Conservation (phyloP, 2,113 vertebrate genomes). For the Ascaphus truei region DNA sequence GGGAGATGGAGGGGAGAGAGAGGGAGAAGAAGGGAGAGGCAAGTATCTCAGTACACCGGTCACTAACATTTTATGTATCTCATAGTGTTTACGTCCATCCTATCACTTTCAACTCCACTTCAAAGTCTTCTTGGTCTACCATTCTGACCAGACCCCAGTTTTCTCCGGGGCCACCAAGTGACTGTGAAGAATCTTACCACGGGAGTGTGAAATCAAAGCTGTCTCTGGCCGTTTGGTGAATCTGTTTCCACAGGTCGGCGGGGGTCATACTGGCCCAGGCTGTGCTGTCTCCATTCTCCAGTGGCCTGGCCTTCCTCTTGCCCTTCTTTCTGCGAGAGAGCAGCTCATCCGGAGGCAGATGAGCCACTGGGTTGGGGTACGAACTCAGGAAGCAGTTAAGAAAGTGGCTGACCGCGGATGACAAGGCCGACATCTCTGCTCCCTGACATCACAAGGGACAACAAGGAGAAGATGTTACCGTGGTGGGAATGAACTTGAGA, state of each 20-base stretch:
- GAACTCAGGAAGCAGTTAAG: conserved; percentile 71
- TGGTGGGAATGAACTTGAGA: neutral
- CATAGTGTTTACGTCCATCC: too few relatives aligned
- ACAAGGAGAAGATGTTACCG: neutral
- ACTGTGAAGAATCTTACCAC: conserved; percentile 17
- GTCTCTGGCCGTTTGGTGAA: conserved; percentile 63
- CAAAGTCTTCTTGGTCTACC: too few relatives aligned
- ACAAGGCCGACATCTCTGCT: conserved; percentile 63
- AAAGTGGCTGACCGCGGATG: conserved; percentile 71
- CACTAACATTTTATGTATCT: too few relatives aligned
- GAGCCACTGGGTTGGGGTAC: conserved; percentile 52
- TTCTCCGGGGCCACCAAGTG: too few relatives aligned
- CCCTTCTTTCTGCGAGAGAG: conserved; percentile 19
- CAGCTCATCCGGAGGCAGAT: conserved; percentile 55
- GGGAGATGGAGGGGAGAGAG: too few relatives aligned
- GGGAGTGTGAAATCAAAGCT: conserved; percentile 56
- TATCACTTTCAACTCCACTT: too few relatives aligned
- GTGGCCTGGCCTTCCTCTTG: conserved; percentile 27
- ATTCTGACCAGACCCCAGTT: too few relatives aligned
- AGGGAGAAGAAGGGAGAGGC: too few relatives aligned
- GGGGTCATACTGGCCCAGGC: conserved; percentile 64
- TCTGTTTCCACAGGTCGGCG: conserved; percentile 66
- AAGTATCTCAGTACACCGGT: too few relatives aligned
- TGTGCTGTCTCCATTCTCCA: conserved; percentile 50
- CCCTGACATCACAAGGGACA: conserved; percentile 46